Evolutionary conservation across 92 coral and sea anemone genomes (phyloP).

Genomic region (Virgularia gustaviana): DNA sequence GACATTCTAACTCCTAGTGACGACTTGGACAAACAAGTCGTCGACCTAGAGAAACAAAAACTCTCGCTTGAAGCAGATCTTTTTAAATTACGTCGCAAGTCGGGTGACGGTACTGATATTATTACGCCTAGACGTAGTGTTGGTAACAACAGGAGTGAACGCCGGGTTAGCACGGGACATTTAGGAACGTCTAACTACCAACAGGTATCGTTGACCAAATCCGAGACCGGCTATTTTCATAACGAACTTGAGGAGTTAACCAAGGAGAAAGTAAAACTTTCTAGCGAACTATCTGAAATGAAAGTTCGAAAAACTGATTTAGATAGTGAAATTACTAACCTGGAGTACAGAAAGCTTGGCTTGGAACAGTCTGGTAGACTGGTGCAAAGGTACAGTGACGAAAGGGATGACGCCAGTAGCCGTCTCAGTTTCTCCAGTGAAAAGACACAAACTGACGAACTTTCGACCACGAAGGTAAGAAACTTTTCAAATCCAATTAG

Average conservation of each 20-base stretch:
- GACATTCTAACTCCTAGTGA: conserved; percentile 13
- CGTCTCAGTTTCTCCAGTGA: background rate
- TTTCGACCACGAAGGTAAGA: no score
- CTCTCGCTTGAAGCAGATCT: conserved; percentile 17
- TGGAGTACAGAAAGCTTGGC: conserved; percentile 68
- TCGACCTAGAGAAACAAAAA: conserved; percentile 5
- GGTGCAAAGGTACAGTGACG: conserved; percentile 14
- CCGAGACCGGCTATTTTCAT: conserved; percentile 1
- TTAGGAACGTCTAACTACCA: background rate
- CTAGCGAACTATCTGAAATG: conserved; percentile 68
- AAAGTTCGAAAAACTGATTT: conserved; percentile 59
- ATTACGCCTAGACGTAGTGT: background rate
- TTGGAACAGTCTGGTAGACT: conserved; percentile 50
- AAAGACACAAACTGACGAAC: background rate
- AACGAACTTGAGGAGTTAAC: conserved; percentile 14
- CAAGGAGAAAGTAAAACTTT: conserved; percentile 61
- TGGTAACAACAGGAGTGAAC: background rate
- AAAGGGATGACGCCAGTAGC: conserved; percentile 6
- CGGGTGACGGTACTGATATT: conserved; percentile 37
- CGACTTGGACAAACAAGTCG: conserved; percentile 27
- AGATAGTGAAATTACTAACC: conserved; percentile 64
- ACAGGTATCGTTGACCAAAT: background rate
- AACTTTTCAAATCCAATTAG: no score
- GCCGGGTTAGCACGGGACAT: background rate
- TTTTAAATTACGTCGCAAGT: conserved; percentile 28